phyloP scores from a whole-genome alignment of 2,113 vertebrate genomes.

The Phainopepla nitens region DNA sequence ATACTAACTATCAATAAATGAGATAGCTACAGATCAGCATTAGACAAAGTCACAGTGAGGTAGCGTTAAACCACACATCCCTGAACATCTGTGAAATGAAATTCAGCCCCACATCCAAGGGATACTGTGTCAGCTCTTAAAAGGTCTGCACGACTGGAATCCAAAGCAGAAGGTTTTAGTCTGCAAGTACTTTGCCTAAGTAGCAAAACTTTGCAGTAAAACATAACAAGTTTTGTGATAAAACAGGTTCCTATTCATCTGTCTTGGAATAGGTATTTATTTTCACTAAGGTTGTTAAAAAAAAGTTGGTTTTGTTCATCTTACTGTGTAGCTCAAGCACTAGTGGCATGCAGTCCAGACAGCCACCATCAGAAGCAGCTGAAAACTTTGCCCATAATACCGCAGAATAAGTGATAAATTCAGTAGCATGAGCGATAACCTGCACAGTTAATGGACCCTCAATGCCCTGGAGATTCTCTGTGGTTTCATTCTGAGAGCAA shows the following conservation, averaged over 20 bases:
- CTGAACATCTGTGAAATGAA: neutral
- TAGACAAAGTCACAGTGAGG: neutral
- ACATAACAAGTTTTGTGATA: neutral
- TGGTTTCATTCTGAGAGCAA: neutral
- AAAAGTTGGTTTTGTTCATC: neutral
- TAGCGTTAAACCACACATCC: neutral
- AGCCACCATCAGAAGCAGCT: neutral
- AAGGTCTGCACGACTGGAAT: accelerated
- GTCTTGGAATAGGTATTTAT: neutral
- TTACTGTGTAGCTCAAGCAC: neutral
- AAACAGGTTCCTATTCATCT: neutral
- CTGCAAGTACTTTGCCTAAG: neutral
- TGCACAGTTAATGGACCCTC: neutral
- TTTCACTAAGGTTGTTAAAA: neutral
- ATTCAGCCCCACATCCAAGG: neutral
- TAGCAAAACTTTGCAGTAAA: neutral
- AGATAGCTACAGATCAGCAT: neutral
- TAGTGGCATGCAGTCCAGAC: neutral
- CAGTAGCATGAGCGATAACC: neutral
- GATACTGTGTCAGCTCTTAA: neutral
- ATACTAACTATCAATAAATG: neutral
- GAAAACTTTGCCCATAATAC: neutral
- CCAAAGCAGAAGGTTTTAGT: neutral
- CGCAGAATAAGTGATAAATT: neutral
- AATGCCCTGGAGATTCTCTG: neutral